A percentile compares a stretch with the other conserved stretches of the same genome.
Evolutionary conservation across 2,797 vertebrate species (phyloP).

Genomic region (Leucoraja ocellata): DNA sequence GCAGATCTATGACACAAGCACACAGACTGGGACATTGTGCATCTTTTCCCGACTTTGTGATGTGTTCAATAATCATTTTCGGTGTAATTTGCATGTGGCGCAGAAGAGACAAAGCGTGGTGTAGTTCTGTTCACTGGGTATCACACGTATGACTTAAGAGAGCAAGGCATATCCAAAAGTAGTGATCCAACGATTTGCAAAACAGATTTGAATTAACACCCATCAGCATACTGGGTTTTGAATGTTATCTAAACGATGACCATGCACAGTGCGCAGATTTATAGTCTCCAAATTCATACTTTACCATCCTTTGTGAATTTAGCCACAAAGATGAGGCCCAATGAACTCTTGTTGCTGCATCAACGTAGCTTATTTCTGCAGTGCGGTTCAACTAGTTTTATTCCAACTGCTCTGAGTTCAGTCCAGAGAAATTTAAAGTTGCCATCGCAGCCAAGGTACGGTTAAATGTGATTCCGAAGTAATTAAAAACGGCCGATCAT

Average conservation of each 20-base stretch:
- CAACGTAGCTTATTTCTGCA: background rate
- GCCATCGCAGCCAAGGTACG: background rate
- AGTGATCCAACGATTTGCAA: background rate
- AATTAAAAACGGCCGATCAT: background rate
- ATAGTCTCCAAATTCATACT: background rate
- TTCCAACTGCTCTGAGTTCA: background rate
- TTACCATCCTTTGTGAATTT: background rate
- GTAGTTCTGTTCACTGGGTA: background rate
- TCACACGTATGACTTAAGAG: background rate
- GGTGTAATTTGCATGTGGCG: background rate
- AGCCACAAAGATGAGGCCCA: background rate
- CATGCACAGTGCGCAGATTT: background rate
- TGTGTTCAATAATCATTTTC: background rate
- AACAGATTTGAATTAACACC: background rate
- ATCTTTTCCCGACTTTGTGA: background rate
- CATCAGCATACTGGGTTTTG: background rate
- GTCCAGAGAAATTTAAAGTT: background rate
- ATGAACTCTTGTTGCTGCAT: background rate
- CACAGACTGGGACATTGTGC: background rate
- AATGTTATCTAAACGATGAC: background rate
- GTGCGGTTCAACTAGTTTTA: background rate
- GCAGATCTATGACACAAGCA: background rate
- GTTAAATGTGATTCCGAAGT: background rate
- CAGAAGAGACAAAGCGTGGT: background rate
- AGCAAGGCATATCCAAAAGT: background rate